Conservation (phyloP, 2,797 vertebrate species). For the Acrossocheilus fasciatus region DNA sequence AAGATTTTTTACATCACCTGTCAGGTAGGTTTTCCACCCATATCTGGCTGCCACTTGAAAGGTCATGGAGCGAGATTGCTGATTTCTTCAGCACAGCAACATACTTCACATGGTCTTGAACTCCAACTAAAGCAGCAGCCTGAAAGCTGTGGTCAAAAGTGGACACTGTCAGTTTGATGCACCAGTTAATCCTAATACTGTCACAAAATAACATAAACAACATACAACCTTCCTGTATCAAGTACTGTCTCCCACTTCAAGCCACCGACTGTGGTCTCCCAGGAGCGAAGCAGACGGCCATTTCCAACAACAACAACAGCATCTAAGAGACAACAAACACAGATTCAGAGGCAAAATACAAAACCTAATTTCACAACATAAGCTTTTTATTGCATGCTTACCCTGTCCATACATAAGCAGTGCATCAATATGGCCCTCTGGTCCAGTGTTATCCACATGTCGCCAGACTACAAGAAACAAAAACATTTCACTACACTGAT, state of each 20-base stretch:
- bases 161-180: not conserved
- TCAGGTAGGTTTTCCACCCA: conserved; percentile 94
- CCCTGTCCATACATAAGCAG: conserved; percentile 91
- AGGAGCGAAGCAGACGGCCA: conserved; percentile 91
- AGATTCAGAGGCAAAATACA: not conserved
- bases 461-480: conserved; percentile 86
- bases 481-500: not conserved
- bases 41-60: conserved; percentile 93
- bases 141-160: conserved; percentile 83
- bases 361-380: not conserved
- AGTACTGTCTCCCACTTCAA: conserved; percentile 94
- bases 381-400: conserved; percentile 59
- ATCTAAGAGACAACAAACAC: conserved; percentile 75
- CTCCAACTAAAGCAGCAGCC: conserved; percentile 84
- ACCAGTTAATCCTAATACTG: not conserved
- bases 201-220: not conserved
- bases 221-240: conserved; percentile 89
- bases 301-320: conserved; percentile 87
- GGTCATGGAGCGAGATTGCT: conserved; percentile 87
- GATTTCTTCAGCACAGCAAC: conserved; percentile 89
- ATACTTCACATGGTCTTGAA: conserved; percentile 85
- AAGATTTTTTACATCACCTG: conserved; percentile 76
- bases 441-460: conserved; percentile 90
- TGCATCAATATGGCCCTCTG: conserved; percentile 87
- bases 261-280: conserved; percentile 93